Evolutionary conservation across 2,113 vertebrate species (phyloP).

Genomic region (Lepus europaeus): DNA sequence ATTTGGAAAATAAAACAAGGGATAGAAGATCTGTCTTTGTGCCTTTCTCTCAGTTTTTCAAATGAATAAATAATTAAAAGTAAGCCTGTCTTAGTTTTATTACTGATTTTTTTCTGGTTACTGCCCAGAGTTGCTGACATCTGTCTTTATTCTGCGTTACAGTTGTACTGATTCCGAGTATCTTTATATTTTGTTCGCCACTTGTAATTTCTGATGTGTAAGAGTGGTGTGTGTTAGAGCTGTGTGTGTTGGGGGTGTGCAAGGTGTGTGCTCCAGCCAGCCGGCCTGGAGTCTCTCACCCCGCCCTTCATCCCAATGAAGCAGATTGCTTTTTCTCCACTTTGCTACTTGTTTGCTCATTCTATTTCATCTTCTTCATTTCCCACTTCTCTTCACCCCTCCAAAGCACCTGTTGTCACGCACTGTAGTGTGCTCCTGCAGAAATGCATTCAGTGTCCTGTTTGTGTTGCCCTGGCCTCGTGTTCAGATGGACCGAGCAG

Average conservation of each 20-base stretch:
- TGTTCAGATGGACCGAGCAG: not conserved
- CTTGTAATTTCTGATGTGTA: not conserved
- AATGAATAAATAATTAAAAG: too few relatives aligned
- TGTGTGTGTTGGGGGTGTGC: too few relatives aligned
- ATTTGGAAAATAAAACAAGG: too few relatives aligned
- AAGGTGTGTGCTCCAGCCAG: not conserved
- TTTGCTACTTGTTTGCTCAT: not conserved
- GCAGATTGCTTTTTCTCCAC: not conserved
- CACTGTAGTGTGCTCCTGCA: not conserved
- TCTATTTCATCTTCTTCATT: conserved; percentile 4
- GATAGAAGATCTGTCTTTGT: not conserved
- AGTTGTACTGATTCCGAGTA: not conserved
- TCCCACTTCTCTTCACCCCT: not conserved
- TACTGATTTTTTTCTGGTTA: not conserved
- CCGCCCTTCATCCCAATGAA: not conserved
- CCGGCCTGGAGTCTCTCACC: not conserved
- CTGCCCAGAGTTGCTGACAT: not conserved
- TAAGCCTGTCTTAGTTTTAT: not conserved
- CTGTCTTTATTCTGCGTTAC: not conserved
- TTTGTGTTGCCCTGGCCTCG: not conserved
- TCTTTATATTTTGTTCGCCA: not conserved
- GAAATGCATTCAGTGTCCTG: not conserved
- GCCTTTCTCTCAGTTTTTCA: not conserved
- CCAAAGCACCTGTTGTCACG: not conserved
- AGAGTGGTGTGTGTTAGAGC: not conserved